These are phyloP conservation scores for Laticauda colubrina DNA, from an alignment of 2,113 vertebrate genomes.

Conservation along the genomic window DNA sequence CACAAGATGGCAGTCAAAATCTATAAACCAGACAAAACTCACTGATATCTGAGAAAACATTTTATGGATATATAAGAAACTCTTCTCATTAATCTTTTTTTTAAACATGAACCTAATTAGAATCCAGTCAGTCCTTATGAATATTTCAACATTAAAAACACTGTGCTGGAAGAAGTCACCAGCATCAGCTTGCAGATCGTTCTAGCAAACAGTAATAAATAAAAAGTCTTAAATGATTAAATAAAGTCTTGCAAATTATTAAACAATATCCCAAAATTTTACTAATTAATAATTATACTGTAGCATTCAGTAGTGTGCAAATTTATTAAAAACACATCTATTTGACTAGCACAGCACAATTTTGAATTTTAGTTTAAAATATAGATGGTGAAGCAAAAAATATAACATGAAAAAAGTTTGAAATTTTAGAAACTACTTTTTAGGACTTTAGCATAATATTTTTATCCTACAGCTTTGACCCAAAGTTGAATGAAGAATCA, in stretches of 20 bases:
- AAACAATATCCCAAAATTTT: slow-evolving; percentile 1
- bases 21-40: not conserved
- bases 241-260: not conserved
- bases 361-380: slow-evolving; percentile 27
- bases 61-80: not conserved
- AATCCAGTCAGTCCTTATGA: not conserved
- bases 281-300: rapidly evolving
- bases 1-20: not conserved
- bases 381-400: not conserved
- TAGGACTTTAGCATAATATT: not conserved
- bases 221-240: not conserved
- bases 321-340: slow-evolving; percentile 44
- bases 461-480: not conserved
- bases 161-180: not conserved
- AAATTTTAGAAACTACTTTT: not conserved
- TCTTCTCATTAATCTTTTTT: not conserved
- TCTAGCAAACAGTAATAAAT: not conserved
- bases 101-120: not conserved
- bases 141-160: not conserved
- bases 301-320: slow-evolving; percentile 30
- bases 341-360: not conserved
- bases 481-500: not conserved
- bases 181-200: not conserved
- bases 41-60: not conserved
- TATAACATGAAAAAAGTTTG: not conserved